Percentiles rank a stretch among this genome's conserved stretches.
These are phyloP conservation scores for Muntiacus muntjak DNA, from an alignment of 2,113 vertebrate genomes.

Conservation along the genomic window DNA sequence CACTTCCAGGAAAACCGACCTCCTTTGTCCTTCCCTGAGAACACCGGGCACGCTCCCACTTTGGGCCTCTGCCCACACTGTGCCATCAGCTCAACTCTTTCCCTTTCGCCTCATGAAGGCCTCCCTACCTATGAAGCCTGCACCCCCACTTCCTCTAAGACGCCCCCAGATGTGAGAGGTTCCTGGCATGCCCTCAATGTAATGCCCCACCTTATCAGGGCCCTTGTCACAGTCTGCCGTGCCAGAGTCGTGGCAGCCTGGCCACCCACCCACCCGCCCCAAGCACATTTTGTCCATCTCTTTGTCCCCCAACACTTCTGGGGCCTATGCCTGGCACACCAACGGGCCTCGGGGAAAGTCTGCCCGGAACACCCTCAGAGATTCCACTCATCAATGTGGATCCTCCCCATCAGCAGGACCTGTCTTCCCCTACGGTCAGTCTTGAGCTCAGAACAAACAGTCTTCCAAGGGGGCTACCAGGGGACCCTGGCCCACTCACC, in stretches of 20 bases:
- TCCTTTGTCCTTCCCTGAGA: not conserved
- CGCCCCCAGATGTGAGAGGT: too few relatives aligned
- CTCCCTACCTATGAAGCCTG: not conserved
- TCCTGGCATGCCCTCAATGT: not conserved
- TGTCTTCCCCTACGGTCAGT: not conserved
- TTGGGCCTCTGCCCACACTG: not conserved
- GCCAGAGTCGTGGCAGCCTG: not conserved
- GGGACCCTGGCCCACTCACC: not conserved
- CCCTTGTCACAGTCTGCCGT: not conserved
- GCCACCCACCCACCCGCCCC: accelerated
- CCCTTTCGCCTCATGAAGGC: not conserved
- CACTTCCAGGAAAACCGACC: not conserved
- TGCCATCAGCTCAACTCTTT: not conserved
- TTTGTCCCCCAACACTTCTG: not conserved
- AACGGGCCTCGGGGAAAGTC: accelerated
- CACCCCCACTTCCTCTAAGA: not conserved
- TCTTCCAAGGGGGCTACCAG: not conserved
- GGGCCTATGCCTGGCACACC: not conserved
- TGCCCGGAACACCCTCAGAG: not conserved
- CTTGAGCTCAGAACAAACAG: not conserved
- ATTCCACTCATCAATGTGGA: not conserved
- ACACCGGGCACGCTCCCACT: not conserved
- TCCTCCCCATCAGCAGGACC: accelerated
- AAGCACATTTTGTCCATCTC: not conserved
- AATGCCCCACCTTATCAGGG: accelerated